These are phyloP conservation scores for Homarus gammarus DNA, from an alignment of 2,888 invertebrate species.

Conservation along the genomic window DNA sequence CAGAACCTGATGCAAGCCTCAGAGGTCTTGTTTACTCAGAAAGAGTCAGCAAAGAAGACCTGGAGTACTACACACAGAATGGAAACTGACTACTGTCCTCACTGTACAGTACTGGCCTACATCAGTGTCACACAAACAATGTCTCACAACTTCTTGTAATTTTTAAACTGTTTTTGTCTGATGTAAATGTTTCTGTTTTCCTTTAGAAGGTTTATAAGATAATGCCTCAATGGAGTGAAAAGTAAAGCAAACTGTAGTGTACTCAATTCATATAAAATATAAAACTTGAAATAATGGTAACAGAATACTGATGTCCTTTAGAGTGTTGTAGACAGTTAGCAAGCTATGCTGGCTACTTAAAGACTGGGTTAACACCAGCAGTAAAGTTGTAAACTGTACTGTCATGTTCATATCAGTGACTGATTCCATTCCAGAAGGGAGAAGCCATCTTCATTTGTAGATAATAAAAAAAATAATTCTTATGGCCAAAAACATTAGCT, in stretches of 20 bases:
- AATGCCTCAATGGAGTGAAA: not conserved
- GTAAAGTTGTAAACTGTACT: not conserved
- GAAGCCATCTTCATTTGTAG: no score
- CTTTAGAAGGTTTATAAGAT: no score
- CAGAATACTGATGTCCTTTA: not conserved
- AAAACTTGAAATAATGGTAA: not conserved
- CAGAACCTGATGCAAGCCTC: constrained; percentile 14
- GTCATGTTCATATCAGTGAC: no score
- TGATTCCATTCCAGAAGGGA: no score
- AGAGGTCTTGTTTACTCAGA: constrained; percentile 14
- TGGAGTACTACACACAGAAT: constrained; percentile 25
- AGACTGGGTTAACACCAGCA: not conserved
- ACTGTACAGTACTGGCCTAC: not conserved
- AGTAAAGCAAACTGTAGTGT: not conserved
- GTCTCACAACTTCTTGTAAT: not conserved
- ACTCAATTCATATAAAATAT: not conserved
- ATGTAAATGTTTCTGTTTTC: no score
- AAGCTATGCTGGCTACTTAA: not conserved
- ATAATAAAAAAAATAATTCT: no score
- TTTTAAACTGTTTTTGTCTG: not conserved
- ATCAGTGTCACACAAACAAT: not conserved
- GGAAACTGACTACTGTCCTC: not conserved
- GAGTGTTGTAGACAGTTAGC: not conserved
- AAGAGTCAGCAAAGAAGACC: not conserved
- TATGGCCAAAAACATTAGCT: no score